Conservation (phyloP, 2,888 invertebrate genomes). For the Tetheella fluctuosa region DNA sequence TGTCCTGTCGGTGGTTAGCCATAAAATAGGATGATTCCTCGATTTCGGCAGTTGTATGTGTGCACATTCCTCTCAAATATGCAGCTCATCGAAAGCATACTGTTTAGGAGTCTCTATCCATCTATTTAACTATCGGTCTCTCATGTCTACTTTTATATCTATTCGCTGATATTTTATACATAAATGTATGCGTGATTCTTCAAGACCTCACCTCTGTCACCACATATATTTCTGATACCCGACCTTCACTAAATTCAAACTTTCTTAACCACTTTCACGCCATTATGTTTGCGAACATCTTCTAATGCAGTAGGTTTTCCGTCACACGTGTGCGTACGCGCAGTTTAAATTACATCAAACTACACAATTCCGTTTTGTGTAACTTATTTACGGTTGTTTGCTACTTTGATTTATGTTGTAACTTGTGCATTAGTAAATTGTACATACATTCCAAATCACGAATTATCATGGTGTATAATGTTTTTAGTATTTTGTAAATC, state of each 20-base stretch:
- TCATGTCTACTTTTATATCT: neutral
- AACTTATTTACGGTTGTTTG: slow-evolving; percentile 5
- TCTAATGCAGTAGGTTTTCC: neutral
- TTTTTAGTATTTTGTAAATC: neutral
- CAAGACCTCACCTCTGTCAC: neutral
- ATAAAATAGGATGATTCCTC: no score
- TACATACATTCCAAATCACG: no score
- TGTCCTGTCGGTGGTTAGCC: no score
- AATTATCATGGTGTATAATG: neutral
- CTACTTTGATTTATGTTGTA: slow-evolving; percentile 3
- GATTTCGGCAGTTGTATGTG: no score
- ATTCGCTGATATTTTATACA: neutral
- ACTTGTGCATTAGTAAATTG: no score
- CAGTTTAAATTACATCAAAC: slow-evolving; percentile 17
- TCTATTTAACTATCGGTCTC: neutral
- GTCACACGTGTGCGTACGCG: slow-evolving; percentile 15
- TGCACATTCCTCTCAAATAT: no score
- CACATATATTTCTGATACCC: slow-evolving; percentile 5
- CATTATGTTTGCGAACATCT: neutral
- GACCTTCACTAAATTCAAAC: slow-evolving; percentile 10
- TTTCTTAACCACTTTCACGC: slow-evolving; percentile 12
- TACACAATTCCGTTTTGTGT: slow-evolving; percentile 11
- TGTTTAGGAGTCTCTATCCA: neutral
- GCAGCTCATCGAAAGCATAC: no score
- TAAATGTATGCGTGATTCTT: neutral